These are phyloP conservation scores for Glareola pratincola DNA, from an alignment of 2,113 vertebrate species.

Conservation along the genomic window DNA sequence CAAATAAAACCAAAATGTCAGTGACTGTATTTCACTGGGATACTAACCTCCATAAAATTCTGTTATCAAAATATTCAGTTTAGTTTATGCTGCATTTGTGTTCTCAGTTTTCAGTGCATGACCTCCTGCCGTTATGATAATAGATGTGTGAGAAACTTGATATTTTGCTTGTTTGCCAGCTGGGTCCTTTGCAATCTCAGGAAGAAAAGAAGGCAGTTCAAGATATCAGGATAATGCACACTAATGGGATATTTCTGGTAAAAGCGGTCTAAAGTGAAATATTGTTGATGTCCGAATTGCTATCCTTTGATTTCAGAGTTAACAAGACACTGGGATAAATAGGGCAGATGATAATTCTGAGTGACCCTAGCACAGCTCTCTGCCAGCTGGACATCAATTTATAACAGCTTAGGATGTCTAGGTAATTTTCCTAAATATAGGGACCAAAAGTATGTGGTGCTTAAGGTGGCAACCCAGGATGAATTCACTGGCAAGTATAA, in stretches of 20 bases:
- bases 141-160: neutral
- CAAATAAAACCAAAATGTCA: neutral
- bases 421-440: neutral
- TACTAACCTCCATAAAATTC: neutral
- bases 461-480: neutral
- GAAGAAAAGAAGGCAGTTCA: neutral
- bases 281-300: neutral
- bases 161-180: conserved; percentile 13
- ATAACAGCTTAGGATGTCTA: neutral
- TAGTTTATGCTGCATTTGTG: neutral
- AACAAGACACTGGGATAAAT: neutral
- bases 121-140: conserved; percentile 8
- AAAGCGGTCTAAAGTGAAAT: neutral
- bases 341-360: neutral
- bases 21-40: neutral
- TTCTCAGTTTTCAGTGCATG: conserved; percentile 24
- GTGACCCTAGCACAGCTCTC: neutral
- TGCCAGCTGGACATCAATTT: neutral
- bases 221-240: conserved; percentile 42
- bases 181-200: neutral
- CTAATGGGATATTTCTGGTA: conserved; percentile 43
- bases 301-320: conserved; percentile 8
- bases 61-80: neutral
- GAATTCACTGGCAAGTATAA: neutral
- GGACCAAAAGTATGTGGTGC: neutral